Percentiles rank a stretch among this genome's conserved stretches.
Conservation (phyloP, 2,888 invertebrate genomes). For the Aphodius granarius region DNA sequence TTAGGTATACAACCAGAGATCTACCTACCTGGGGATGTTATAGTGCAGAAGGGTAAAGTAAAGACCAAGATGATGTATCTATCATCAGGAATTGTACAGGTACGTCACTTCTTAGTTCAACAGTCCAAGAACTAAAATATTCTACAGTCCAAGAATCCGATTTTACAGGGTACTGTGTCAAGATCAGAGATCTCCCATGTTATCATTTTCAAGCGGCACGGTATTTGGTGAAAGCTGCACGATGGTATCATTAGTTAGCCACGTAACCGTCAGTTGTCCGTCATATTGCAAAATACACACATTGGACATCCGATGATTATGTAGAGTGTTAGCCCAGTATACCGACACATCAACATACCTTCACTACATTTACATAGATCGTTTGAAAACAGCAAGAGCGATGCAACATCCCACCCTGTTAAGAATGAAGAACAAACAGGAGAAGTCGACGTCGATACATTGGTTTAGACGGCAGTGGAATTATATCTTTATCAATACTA, state of each 20-base stretch:
- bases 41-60: conserved; percentile 56
- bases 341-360: conserved; percentile 5
- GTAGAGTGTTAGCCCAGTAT: conserved; percentile 20
- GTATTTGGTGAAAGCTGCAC: conserved; percentile 58
- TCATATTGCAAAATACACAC: conserved; percentile 60
- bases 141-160: too few relatives aligned
- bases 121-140: too few relatives aligned
- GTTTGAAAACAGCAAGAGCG: conserved; percentile 15
- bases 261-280: conserved; percentile 28
- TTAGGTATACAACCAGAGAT: conserved; percentile 57
- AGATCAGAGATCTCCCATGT: conserved; percentile 60
- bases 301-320: conserved; percentile 41
- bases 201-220: conserved; percentile 59
- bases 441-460: conserved; percentile 19
- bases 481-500: neutral
- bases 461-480: conserved; percentile 22
- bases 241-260: conserved; percentile 53
- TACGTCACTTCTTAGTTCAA: too few relatives aligned
- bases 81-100: conserved; percentile 57
- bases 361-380: conserved; percentile 46
- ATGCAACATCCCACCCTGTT: conserved; percentile 19
- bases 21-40: conserved; percentile 58
- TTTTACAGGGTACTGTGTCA: conserved; percentile 48
- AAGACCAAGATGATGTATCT: conserved; percentile 59
- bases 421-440: conserved; percentile 18